phyloP scores from a whole-genome alignment of 2,888 invertebrate species.

The Fabriciana adippe region DNA sequence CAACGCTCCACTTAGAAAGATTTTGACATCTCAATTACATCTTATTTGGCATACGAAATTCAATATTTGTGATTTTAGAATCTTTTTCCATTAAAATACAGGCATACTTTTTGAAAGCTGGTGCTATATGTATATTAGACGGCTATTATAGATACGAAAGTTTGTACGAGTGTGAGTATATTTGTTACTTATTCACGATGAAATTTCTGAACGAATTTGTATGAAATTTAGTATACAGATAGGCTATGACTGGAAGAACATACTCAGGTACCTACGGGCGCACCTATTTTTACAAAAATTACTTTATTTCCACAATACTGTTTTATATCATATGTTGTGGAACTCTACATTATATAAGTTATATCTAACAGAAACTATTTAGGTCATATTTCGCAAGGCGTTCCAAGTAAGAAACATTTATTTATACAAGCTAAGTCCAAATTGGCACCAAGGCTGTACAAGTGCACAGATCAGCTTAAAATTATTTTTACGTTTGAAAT shows the following conservation, averaged over 20 bases:
- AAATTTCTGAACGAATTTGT: no score
- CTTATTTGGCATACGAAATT: constrained; percentile 9
- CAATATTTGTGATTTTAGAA: not conserved
- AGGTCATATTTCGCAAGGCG: constrained; percentile 25
- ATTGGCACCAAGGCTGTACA: constrained; percentile 26
- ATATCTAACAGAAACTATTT: constrained; percentile 11
- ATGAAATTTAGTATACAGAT: no score
- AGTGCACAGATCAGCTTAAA: not conserved
- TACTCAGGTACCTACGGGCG: no score
- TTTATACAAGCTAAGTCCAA: constrained; percentile 23
- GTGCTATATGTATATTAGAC: not conserved
- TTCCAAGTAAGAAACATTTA: constrained; percentile 18
- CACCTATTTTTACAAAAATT: no score
- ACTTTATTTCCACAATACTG: not conserved
- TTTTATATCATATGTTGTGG: not conserved
- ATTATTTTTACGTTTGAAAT: constrained; percentile 2
- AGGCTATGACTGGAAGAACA: no score
- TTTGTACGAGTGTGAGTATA: not conserved
- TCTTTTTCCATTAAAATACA: not conserved
- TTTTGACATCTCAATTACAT: constrained; percentile 34
- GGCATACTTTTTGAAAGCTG: no score
- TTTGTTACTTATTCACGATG: no score
- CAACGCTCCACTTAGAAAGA: constrained; percentile 35
- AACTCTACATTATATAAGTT: constrained; percentile 8
- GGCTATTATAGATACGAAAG: not conserved